Conservation (phyloP, 2,113 vertebrate genomes). For the Acanthochromis polyacanthus region DNA sequence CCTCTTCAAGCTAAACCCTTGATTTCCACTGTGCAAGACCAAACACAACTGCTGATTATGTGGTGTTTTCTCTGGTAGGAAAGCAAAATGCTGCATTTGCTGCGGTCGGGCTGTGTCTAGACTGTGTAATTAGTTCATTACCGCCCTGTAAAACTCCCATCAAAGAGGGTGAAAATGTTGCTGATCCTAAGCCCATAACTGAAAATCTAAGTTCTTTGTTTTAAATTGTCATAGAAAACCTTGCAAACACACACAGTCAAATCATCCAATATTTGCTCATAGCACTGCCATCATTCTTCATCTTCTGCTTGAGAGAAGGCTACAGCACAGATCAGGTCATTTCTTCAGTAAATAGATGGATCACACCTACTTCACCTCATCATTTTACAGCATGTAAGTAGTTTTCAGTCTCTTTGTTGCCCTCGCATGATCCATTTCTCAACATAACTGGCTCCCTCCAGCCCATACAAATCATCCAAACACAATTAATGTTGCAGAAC, state of each 20-base stretch:
- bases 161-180: constrained; percentile 29
- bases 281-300: neutral
- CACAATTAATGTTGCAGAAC: constrained; percentile 33
- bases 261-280: neutral
- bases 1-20: constrained; percentile 32
- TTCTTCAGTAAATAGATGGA: neutral
- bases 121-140: constrained; percentile 56
- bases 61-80: constrained; percentile 28
- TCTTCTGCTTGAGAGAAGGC: neutral
- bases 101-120: constrained; percentile 51
- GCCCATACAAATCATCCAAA: constrained; percentile 18
- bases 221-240: neutral
- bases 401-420: constrained; percentile 12
- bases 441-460: neutral
- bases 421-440: neutral
- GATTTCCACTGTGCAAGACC: constrained; percentile 35
- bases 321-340: neutral
- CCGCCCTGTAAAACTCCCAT: constrained; percentile 46
- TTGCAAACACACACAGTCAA: neutral
- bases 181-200: neutral
- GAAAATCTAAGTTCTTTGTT: constrained; percentile 17
- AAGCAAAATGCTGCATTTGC: constrained; percentile 33
- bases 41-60: constrained; percentile 54
- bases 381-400: neutral
- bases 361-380: neutral